Evolutionary conservation across 2,797 vertebrate species (phyloP).

Genomic region (Tarsius wallacei): DNA sequence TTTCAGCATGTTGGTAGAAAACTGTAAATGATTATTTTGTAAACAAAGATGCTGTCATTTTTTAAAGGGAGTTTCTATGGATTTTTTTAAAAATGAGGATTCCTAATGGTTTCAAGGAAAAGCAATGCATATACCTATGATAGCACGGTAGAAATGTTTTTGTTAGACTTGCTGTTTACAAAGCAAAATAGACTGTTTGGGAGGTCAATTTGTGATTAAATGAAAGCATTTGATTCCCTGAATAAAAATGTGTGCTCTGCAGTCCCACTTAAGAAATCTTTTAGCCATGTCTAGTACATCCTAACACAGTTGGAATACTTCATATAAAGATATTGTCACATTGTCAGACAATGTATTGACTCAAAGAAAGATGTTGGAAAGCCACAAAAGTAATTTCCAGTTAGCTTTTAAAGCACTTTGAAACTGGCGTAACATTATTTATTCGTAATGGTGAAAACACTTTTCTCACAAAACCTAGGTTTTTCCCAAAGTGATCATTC

Average conservation of each 20-base stretch:
- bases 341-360: slow-evolving; percentile 55
- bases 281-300: background rate
- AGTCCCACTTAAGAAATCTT: slow-evolving; percentile 48
- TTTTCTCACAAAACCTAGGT: slow-evolving; percentile 31
- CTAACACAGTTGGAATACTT: background rate
- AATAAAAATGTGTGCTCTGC: slow-evolving; percentile 6
- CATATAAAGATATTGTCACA: slow-evolving; percentile 6
- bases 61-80: background rate
- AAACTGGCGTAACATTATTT: slow-evolving; percentile 25
- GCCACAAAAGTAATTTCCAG: slow-evolving; percentile 38
- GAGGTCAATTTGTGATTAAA: slow-evolving; percentile 44
- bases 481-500: slow-evolving; percentile 62
- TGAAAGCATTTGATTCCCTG: slow-evolving; percentile 41
- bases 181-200: slow-evolving; percentile 27
- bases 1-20: slow-evolving; percentile 24
- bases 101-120: slow-evolving; percentile 56
- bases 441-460: slow-evolving; percentile 13
- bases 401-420: slow-evolving; percentile 51
- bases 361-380: slow-evolving; percentile 52
- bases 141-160: background rate
- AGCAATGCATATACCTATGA: slow-evolving; percentile 31
- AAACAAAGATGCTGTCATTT: slow-evolving; percentile 25
- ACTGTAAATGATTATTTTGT: slow-evolving; percentile 13
- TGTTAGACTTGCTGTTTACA: slow-evolving; percentile 51
- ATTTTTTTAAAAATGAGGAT: background rate